These are phyloP conservation scores for Lymantria dispar DNA, from an alignment of 2,888 invertebrate species.

Conservation along the genomic window DNA sequence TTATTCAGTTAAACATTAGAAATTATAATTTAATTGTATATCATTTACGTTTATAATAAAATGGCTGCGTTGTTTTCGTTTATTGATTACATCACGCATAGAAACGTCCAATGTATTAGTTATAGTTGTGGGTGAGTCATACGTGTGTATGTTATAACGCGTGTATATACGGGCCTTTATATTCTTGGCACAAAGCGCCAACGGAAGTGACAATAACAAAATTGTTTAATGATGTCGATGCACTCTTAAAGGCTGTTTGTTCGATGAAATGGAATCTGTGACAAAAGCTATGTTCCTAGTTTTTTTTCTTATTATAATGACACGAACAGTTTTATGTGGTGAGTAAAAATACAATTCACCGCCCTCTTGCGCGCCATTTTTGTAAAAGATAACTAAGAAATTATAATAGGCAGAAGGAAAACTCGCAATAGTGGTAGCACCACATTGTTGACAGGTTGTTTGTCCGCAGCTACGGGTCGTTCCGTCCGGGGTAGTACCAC, in stretches of 20 bases:
- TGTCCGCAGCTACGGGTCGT: too few relatives aligned
- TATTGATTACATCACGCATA: constrained; percentile 44
- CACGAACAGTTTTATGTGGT: too few relatives aligned
- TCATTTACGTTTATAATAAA: constrained; percentile 6
- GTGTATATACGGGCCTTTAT: constrained; percentile 28
- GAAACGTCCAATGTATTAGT: constrained; percentile 23
- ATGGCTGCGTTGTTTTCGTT: constrained; percentile 19
- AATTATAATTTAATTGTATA: too few relatives aligned
- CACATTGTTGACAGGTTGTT: too few relatives aligned
- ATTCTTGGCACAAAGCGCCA: constrained; percentile 53
- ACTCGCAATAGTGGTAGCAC: too few relatives aligned
- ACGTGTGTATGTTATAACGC: constrained; percentile 5
- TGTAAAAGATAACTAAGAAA: too few relatives aligned
- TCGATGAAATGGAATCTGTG: constrained; percentile 2
- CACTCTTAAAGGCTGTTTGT: constrained; percentile 22
- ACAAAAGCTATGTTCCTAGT: neutral
- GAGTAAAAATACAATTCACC: too few relatives aligned
- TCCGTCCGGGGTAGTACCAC: too few relatives aligned
- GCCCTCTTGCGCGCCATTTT: too few relatives aligned
- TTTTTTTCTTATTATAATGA: neutral
- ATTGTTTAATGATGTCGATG: constrained; percentile 44
- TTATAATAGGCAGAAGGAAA: too few relatives aligned
- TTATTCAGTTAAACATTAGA: too few relatives aligned
- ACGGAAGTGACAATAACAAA: constrained; percentile 50
- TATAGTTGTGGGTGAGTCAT: constrained; percentile 53